Evolutionary conservation across 2,797 vertebrate species (phyloP), one percentile per base, ranked within the genome.

Genomic region (Peromyscus eremicus): DNA sequence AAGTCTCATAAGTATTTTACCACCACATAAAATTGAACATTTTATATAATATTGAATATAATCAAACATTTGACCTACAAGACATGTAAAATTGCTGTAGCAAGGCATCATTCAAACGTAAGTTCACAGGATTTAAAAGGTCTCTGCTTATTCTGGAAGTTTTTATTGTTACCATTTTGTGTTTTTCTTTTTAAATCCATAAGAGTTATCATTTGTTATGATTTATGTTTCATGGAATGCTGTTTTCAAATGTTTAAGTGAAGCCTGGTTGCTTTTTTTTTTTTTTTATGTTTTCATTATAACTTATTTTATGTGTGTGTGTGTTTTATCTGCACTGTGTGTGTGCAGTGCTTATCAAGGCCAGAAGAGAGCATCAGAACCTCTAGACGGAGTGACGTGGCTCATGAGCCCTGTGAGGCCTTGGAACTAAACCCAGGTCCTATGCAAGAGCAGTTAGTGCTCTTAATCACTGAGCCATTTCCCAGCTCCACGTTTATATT

Each of bases 231-330:
- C 60, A 25, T 86, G 86, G 84, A 85, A 86, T 25, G 95, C 70
- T 92, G 19, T 62, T 90, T 97, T 52, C 40, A 87, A 87, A 71
- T 94, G 55, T 77, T 87, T 89, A 93, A 88, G 57, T 92, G 17
- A 82, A 68, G 37, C 81, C 91, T 93, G 46, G 7, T 27, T 91
- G 80, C 64, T 84, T 46, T 62, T 64, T 83, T 82, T 83, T 83
- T 83, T 83, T 46, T 29, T 60, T 37, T 60, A 66, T 46, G 60
- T 84, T 66, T 46, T 84, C 62, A 46, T 12, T 46, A 46, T 66
- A 62, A 23, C 37, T 19, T 66, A 34, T 43, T 66, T 66, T 32
- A 46, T 46, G 37, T n/a, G n/a, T 40, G 16, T 84, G 16, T 66
- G 5, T 84, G 27, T 66, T 60, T 40, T 46, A 9, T 68, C 19